Evolutionary conservation across 35 echinoderm and acorn worm species (phyloP).

Genomic region (Heliocidaris erythrogramma): DNA sequence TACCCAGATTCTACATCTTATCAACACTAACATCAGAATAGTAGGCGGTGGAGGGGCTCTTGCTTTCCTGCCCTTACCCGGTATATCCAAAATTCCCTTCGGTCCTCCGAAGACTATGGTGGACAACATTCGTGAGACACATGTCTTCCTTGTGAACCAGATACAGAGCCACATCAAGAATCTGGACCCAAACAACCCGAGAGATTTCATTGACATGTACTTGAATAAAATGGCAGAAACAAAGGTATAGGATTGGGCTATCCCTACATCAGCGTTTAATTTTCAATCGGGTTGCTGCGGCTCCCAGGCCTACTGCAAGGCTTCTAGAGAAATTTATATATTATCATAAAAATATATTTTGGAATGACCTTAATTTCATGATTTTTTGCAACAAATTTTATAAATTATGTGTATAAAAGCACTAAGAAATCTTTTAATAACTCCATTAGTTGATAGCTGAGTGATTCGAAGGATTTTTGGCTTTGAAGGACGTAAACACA

Average conservation of each 20-base stretch:
- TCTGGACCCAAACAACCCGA: constrained; percentile 35
- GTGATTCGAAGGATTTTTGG: too few species aligned
- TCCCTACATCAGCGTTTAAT: too few species aligned
- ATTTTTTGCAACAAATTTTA: too few species aligned
- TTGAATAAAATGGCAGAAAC: constrained; percentile 54
- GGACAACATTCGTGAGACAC: not conserved
- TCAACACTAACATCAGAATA: not conserved
- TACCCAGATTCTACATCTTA: constrained; percentile 4
- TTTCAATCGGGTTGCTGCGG: too few species aligned
- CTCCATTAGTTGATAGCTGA: too few species aligned
- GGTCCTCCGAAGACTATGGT: not conserved
- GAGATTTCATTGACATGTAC: constrained; percentile 70
- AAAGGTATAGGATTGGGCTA: not conserved
- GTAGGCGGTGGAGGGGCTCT: constrained; percentile 26
- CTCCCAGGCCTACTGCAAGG: too few species aligned
- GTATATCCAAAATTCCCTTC: constrained; percentile 11
- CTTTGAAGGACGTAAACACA: too few species aligned
- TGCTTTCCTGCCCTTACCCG: not conserved
- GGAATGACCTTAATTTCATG: too few species aligned
- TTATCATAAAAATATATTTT: too few species aligned
- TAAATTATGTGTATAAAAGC: too few species aligned
- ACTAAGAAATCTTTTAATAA: too few species aligned
- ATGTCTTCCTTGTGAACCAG: constrained; percentile 34
- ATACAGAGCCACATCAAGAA: constrained; percentile 21
- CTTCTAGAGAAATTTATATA: too few species aligned